phyloP scores from a whole-genome alignment of 2,113 vertebrate genomes.

The Macrotus californicus region DNA sequence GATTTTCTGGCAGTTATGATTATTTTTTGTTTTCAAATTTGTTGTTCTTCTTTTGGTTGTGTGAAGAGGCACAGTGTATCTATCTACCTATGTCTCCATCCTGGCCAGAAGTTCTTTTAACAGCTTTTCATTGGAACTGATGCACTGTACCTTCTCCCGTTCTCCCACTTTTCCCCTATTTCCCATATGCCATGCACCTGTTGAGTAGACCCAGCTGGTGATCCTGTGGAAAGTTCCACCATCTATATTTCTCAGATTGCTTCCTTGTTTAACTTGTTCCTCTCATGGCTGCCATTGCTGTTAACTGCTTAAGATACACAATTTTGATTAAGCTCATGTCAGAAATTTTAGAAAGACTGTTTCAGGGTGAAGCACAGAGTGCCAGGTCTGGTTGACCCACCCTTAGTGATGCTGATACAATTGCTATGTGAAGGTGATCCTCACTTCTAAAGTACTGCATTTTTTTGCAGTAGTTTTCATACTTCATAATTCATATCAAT shows the following conservation, averaged over 20 bases:
- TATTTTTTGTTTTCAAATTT: no score
- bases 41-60: no score
- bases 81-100: no score
- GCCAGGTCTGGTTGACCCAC: neutral
- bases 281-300: neutral
- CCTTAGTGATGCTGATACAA: neutral
- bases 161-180: no score
- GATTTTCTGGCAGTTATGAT: no score
- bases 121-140: neutral
- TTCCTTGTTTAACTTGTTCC: neutral
- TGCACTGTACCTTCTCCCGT: rapidly evolving
- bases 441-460: neutral
- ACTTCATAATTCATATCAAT: neutral
- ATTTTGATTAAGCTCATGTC: neutral
- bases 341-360: neutral
- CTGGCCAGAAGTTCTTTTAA: no score
- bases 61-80: no score
- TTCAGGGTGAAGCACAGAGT: neutral
- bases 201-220: neutral
- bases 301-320: neutral
- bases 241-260: neutral
- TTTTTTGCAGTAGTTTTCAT: neutral
- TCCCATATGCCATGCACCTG: rapidly evolving
- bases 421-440: neutral
- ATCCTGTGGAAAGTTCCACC: neutral